Evolutionary conservation across 1,140 invertebrate species (phyloP), one percentile per base, ranked within the genome.

Genomic region (Caenorhabditis remanei): DNA sequence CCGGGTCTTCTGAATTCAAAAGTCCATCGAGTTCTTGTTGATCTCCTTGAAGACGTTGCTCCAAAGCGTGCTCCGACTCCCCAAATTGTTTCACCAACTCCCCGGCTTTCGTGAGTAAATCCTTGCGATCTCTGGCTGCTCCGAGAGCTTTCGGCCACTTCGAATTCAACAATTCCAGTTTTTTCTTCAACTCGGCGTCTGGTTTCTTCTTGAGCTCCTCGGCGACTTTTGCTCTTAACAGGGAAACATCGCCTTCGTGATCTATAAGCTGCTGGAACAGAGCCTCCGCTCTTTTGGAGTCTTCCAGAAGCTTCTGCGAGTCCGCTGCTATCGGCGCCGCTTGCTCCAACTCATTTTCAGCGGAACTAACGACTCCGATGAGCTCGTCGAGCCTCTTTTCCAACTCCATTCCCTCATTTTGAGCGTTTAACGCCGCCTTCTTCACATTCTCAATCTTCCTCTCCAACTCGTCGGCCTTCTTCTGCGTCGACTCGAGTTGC

Each of bases 221-320:
- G 85, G 95, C 94, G 88, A 97, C 97, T 93, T 97, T 97, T 91
- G 97, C 97, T 24, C 98, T 93, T 5, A 98, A 94, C 96, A 97
- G 97, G 87, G 97, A 96, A 0, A 98, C 95, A 94, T 98, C 96
- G 90, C 97, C 96, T 92, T 98, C 97, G 88, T 96, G 95, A 83
- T 95, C 95, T 93, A 97, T 95, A 1, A 97, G 95, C 90, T 97
- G 86, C 65, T 86, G 86, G 87, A 85, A 65, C 67, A 83, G 75
- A 55, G 46, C 89, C 48, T 67, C 83, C 40, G 56, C 53, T 75
- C n/a, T 50, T 91, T 89, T 65, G 90, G 90, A 11, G 96, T 96
- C 90, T 16, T 88, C 88, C 3, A 61, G 32, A 3, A 91, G 63
- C 21, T 89, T 88, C 11, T 84, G 48, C 24, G 88, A 53, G 50